These are phyloP conservation scores for Meloidogyne floridensis DNA, from an alignment of 1,140 invertebrate genomes.

Conservation along the genomic window DNA sequence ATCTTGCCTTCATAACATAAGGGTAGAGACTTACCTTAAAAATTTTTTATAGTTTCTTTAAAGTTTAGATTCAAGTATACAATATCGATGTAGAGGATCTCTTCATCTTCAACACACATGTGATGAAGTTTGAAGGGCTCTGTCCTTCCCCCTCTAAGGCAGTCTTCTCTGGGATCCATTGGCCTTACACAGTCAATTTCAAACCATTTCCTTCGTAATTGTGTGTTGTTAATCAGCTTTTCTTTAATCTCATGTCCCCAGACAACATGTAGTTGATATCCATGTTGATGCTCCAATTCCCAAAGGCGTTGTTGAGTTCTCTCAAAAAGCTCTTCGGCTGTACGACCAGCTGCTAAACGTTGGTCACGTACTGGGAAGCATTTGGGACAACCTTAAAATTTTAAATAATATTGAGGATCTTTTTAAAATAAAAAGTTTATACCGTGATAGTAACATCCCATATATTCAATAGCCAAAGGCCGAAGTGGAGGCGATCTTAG, in stretches of 20 bases:
- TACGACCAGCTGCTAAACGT: neutral
- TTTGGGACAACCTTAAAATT: neutral
- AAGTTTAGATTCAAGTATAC: slow-evolving; percentile 6
- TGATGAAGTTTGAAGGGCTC: slow-evolving; percentile 31
- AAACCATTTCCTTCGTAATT: neutral
- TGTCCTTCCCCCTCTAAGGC: slow-evolving; percentile 15
- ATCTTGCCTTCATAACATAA: too few species aligned
- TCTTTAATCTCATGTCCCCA: neutral
- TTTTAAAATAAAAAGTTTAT: neutral
- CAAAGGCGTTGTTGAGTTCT: neutral
- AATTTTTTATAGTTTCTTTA: too few species aligned
- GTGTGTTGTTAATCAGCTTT: neutral
- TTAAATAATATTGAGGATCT: neutral
- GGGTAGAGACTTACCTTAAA: too few species aligned
- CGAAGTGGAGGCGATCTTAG: neutral
- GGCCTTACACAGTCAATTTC: neutral
- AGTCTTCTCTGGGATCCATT: neutral
- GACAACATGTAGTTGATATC: neutral
- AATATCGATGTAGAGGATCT: slow-evolving; percentile 27
- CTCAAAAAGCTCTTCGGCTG: slow-evolving; percentile 7
- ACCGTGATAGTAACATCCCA: slow-evolving; percentile 27
- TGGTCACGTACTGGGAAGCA: neutral
- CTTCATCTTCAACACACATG: neutral
- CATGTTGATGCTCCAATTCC: neutral
- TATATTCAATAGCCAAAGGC: slow-evolving; percentile 11